Evolutionary conservation across 2,888 invertebrate species (phyloP).

Genomic region (Drosophila trichaetosa): DNA sequence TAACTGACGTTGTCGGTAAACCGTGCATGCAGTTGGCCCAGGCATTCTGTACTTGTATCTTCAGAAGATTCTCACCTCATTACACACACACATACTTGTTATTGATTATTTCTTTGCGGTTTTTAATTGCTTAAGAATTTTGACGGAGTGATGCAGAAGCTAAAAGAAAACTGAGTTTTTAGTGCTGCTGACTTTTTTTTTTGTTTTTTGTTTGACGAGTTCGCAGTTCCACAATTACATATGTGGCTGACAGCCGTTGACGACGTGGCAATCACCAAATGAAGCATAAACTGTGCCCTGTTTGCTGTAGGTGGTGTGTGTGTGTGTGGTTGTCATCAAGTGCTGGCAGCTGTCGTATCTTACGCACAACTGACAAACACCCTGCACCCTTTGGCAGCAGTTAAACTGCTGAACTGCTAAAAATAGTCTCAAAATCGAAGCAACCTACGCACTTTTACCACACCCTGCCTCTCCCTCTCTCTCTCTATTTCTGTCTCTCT

Average conservation of each 20-base stretch:
- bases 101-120: too few relatives aligned
- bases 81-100: not conserved
- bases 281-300: constrained; percentile 9
- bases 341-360: constrained; percentile 63
- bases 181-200: not conserved
- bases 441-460: constrained; percentile 49
- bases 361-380: constrained; percentile 44
- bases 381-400: constrained; percentile 8
- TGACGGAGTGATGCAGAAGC: not conserved
- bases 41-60: not conserved
- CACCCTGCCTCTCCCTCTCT: not conserved
- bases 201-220: not conserved
- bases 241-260: constrained; percentile 15
- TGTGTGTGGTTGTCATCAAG: constrained; percentile 17
- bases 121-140: not conserved
- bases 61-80: not conserved
- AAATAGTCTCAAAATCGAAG: constrained; percentile 64
- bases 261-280: constrained; percentile 12
- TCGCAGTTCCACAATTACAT: constrained; percentile 45
- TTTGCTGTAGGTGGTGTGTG: not conserved
- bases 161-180: not conserved
- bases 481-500: not conserved
- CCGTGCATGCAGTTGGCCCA: too few relatives aligned
- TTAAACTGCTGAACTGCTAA: constrained; percentile 31
- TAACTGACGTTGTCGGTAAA: not conserved